These are phyloP conservation scores for Suricata suricatta DNA, from an alignment of 2,113 vertebrate species.

Conservation along the genomic window DNA sequence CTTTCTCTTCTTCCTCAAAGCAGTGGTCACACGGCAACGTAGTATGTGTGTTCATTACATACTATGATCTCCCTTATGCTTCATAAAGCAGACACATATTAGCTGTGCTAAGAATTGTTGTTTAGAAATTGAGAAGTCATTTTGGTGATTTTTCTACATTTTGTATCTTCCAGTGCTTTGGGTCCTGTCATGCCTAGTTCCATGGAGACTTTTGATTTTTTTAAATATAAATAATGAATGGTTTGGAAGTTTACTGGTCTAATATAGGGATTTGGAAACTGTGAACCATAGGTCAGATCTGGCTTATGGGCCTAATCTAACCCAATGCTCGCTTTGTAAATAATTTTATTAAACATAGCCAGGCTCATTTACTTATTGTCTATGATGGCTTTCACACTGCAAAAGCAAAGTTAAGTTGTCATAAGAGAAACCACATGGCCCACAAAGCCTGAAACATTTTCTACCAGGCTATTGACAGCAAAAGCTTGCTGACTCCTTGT, in stretches of 20 bases:
- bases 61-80: not conserved
- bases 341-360: not conserved
- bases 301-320: fast-evolving
- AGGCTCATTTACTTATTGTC: not conserved
- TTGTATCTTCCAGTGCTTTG: not conserved
- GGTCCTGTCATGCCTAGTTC: not conserved
- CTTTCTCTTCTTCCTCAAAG: not conserved
- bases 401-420: not conserved
- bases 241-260: not conserved
- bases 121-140: not conserved
- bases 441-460: not conserved
- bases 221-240: not conserved
- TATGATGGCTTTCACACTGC: not conserved
- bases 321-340: not conserved
- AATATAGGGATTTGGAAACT: not conserved
- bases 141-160: not conserved
- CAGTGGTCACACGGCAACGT: not conserved
- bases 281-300: not conserved
- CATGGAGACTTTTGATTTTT: not conserved
- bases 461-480: not conserved
- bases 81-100: not conserved
- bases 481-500: not conserved
- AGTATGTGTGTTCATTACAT: not conserved
- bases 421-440: not conserved
- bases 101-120: not conserved